Base-by-base conservation (phyloP, 92 coral and sea anemone genomes). In the Paragorgia papillata region DNA sequence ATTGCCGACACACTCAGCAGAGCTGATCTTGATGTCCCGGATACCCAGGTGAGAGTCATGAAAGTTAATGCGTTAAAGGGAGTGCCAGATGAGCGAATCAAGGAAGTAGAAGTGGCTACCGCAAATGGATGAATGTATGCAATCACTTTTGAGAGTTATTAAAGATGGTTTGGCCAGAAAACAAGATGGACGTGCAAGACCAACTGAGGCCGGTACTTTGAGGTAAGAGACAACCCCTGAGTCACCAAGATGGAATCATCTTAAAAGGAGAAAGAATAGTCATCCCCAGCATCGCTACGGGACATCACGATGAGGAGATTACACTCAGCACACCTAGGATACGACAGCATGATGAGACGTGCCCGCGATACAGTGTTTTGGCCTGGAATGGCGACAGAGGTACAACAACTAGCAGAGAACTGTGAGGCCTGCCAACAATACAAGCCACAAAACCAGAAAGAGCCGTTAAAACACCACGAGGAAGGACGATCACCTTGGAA, bases 1-100 rank as follows among this genome's bases (percentile, higher is more conserved):
- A 19, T 83, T 9, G 86, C 82, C 1, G 82, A 83, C 57, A 56
- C 86, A 2, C 82, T 83, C 17, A 83, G 77, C 33, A 53, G 82
- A 30, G 82, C 78, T 10, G 59, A 69, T 2, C 13, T 24, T 10
- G 19, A 28, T 46, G 22, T 19, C 20, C 12, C 8, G 0, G 21
- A 35, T 25, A 48, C 22, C 2, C 35, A 46, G n/a, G 60, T 29
- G 34, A 18, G n/a, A n/a, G n/a, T 69, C 1, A 60, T 29, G 1
- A 40, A 69, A 40, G n/a, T 48, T 24, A 39, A 69, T 30, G 48
- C 48, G 75, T 48, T 48, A 48, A 14, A 53, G 10, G 26, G 34
- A 20, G 14, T 48, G 75, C 14, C 75, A 28, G 75, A 29, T 46
- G 30, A 46, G 31, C 14, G 32, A 69, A 19, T 20, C 33, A 14